These are phyloP conservation scores for Dyspetes luteomarginatus DNA, from an alignment of 2,888 invertebrate species.

Conservation along the genomic window DNA sequence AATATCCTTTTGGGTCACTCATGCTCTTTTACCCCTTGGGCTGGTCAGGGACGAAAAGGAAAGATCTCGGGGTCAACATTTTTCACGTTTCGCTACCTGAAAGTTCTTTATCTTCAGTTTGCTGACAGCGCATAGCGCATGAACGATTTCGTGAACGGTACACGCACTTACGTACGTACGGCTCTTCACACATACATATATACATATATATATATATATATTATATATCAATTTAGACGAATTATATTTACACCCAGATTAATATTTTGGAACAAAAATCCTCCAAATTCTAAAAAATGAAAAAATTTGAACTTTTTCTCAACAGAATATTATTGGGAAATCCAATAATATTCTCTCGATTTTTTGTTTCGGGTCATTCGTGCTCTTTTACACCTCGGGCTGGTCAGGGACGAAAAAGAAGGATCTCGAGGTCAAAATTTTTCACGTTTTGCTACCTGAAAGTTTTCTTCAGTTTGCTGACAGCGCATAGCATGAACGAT, in stretches of 20 bases:
- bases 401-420: conserved; percentile 60
- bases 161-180: conserved; percentile 57
- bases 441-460: conserved; percentile 55
- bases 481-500: conserved; percentile 59
- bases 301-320: too few species aligned
- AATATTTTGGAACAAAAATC: too few species aligned
- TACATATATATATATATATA: neutral
- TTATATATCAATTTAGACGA: neutral
- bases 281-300: too few species aligned
- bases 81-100: conserved; percentile 55
- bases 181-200: neutral
- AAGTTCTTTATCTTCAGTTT: conserved; percentile 33
- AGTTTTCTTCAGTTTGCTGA: conserved; percentile 38
- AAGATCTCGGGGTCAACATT: conserved; percentile 49
- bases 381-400: conserved; percentile 59
- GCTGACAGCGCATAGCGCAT: conserved; percentile 61
- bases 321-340: too few species aligned
- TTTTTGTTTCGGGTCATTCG: too few species aligned
- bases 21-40: conserved; percentile 60
- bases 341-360: too few species aligned
- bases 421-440: conserved; percentile 50
- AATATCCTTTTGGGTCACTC: neutral
- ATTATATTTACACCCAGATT: neutral
- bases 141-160: conserved; percentile 51
- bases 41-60: conserved; percentile 60